These are phyloP conservation scores for Chymomyza amoena DNA, from an alignment of 2,888 invertebrate genomes.

Conservation along the genomic window DNA sequence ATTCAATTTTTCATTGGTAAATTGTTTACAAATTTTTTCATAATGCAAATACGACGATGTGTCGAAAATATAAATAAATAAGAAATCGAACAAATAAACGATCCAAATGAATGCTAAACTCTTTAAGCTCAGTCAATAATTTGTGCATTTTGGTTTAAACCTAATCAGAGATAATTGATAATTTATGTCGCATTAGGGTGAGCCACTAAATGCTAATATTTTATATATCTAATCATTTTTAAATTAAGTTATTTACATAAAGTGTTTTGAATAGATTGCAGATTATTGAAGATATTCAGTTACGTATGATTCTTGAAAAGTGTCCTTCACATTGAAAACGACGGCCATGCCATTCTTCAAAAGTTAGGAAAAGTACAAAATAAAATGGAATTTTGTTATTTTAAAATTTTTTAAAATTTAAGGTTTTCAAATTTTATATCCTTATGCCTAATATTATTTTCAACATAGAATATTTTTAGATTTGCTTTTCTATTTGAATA, in stretches of 20 bases:
- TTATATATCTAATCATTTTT: not conserved
- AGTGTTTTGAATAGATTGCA: not conserved
- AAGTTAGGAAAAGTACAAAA: too few species aligned
- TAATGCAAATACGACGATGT: conserved; percentile 26
- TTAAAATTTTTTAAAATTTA: too few species aligned
- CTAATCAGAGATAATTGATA: conserved; percentile 1
- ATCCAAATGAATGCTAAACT: conserved; percentile 12
- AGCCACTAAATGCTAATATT: not conserved
- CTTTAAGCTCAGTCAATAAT: conserved; percentile 44
- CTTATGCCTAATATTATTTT: too few species aligned
- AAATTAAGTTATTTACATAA: not conserved
- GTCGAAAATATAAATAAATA: conserved; percentile 55
- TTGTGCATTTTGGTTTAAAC: conserved; percentile 18
- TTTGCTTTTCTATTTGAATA: too few species aligned
- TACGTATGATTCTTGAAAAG: not conserved
- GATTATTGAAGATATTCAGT: not conserved
- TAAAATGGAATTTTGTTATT: too few species aligned
- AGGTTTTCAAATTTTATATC: too few species aligned
- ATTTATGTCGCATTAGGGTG: conserved; percentile 11
- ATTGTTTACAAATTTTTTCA: not conserved
- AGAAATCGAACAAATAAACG: conserved; percentile 19
- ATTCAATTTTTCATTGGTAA: conserved; percentile 49
- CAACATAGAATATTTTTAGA: too few species aligned
- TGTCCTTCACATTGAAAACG: too few species aligned
- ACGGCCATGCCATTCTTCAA: too few species aligned